Evolutionary conservation across 2,888 invertebrate species (phyloP).

Genomic region (Perizoma flavofasciatum): DNA sequence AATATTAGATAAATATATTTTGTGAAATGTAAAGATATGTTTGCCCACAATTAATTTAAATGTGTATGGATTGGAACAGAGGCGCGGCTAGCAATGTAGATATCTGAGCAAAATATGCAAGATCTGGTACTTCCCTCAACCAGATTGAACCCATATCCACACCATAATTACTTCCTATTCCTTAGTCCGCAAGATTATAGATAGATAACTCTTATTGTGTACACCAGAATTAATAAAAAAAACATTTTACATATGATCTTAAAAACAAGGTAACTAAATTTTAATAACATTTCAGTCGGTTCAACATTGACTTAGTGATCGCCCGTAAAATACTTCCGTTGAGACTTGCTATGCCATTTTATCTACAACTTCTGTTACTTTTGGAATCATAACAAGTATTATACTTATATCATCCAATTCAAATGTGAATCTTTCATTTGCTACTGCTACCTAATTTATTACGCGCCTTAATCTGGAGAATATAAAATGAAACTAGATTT

Average conservation of each 20-base stretch:
- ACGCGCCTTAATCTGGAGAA: background rate
- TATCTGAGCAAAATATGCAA: conserved; percentile 18
- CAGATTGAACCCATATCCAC: conserved; percentile 27
- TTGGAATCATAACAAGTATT: background rate
- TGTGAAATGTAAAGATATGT: conserved; percentile 31
- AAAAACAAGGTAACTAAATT: too few relatives aligned
- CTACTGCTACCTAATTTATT: background rate
- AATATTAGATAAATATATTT: conserved; percentile 35
- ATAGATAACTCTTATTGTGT: too few relatives aligned
- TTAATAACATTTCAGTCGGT: background rate
- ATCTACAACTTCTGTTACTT: background rate
- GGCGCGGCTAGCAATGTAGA: conserved; percentile 15
- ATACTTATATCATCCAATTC: too few relatives aligned
- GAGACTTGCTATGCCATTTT: background rate
- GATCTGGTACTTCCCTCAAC: conserved; percentile 15
- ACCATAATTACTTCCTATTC: conserved; percentile 8
- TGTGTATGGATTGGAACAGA: conserved; percentile 19
- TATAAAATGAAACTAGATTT: background rate
- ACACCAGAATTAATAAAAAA: too few relatives aligned
- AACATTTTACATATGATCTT: too few relatives aligned
- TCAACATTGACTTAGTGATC: background rate
- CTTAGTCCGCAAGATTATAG: background rate
- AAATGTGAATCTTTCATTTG: background rate
- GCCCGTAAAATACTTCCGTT: background rate
- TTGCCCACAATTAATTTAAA: conserved; percentile 18